phyloP scores from a whole-genome alignment of 2,797 vertebrate species.

The Vespertilio murinus region DNA sequence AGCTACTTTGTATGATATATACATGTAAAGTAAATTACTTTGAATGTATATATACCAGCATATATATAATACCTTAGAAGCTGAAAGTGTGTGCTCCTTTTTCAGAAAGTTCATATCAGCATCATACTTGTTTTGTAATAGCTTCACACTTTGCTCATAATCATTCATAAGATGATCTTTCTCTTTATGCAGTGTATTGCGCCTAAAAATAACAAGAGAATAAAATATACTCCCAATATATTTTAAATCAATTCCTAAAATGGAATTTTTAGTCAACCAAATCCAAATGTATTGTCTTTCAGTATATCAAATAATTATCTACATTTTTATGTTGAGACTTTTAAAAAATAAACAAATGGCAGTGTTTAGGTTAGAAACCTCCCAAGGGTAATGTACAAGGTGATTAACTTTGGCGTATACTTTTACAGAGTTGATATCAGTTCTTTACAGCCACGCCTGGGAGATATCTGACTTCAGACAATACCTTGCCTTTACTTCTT shows the following conservation, averaged over 20 bases:
- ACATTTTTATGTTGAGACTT: neutral
- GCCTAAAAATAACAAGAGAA: slow-evolving; percentile 81
- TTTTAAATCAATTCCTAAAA: neutral
- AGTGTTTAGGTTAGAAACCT: neutral
- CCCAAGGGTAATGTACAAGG: neutral
- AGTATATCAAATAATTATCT: neutral
- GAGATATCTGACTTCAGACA: neutral
- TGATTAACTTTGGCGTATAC: neutral
- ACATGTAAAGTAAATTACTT: neutral
- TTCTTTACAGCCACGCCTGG: neutral
- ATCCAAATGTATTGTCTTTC: slow-evolving; percentile 35
- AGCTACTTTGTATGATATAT: neutral
- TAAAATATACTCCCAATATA: neutral
- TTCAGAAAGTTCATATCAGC: slow-evolving; percentile 88
- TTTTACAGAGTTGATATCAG: neutral
- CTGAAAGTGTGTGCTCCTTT: slow-evolving; percentile 89
- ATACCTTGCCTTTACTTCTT: slow-evolving; percentile 89
- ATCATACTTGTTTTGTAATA: slow-evolving; percentile 88
- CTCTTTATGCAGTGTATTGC: slow-evolving; percentile 87
- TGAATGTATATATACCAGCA: neutral
- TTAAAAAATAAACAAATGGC: neutral
- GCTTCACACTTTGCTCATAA: slow-evolving; percentile 85
- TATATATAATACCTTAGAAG: slow-evolving; percentile 88
- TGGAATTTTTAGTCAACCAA: slow-evolving; percentile 29
- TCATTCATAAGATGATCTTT: slow-evolving; percentile 85